These are phyloP conservation scores for Schizaphis graminum DNA, from an alignment of 2,888 invertebrate genomes.

Conservation along the genomic window DNA sequence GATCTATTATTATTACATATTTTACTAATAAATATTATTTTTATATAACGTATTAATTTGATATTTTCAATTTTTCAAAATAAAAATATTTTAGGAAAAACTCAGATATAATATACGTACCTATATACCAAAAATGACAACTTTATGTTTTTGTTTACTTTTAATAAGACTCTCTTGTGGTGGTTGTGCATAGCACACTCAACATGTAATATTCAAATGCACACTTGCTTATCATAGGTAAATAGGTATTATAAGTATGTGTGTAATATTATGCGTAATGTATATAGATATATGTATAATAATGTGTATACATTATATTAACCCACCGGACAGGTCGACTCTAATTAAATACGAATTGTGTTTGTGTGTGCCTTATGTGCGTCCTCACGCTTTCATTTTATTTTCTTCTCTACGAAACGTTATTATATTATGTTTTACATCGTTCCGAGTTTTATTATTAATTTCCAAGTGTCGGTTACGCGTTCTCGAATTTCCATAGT, in stretches of 20 bases:
- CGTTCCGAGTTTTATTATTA: conserved; percentile 5
- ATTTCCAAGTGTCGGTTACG: neutral
- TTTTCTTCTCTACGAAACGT: neutral
- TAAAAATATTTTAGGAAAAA: neutral
- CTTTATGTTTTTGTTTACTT: neutral
- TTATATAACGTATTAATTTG: neutral
- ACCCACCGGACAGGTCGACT: neutral
- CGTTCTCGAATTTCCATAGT: neutral
- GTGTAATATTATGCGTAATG: neutral
- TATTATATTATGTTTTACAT: conserved; percentile 13
- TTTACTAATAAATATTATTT: neutral
- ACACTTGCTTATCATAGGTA: too few species aligned
- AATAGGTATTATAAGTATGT: too few species aligned
- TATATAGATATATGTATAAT: neutral
- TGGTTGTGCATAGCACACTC: neutral
- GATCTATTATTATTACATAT: too few species aligned
- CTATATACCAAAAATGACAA: neutral
- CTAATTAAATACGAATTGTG: conserved; percentile 11
- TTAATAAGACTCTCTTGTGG: neutral
- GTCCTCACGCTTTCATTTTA: neutral
- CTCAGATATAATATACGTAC: neutral
- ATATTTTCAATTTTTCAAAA: neutral
- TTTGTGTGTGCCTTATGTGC: neutral
- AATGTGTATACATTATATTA: neutral
- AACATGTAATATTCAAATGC: too few species aligned